Evolutionary conservation across 35 echinoderm and acorn worm genomes (phyloP).

Genomic region (Hemicentrotus pulcherrimus): DNA sequence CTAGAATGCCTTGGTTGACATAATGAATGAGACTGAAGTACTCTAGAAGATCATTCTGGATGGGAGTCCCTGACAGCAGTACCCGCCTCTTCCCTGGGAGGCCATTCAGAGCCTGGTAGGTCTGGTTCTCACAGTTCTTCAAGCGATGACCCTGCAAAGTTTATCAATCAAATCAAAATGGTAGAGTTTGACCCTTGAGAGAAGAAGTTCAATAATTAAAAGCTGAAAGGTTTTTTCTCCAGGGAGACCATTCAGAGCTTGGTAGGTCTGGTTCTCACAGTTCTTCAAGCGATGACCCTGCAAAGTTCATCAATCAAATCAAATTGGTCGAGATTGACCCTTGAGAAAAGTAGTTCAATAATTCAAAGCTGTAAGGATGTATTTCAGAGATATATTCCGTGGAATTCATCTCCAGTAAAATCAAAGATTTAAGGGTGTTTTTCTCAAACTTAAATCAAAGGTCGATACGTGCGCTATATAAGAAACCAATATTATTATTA

Average conservation of each 20-base stretch:
- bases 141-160: constrained; percentile 77
- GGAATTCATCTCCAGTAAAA: too few relatives aligned
- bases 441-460: background rate
- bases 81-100: constrained; percentile 78
- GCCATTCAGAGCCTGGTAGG: constrained; percentile 86
- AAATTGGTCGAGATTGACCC: background rate
- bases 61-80: constrained; percentile 89
- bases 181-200: background rate
- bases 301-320: background rate
- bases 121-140: constrained; percentile 99
- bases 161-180: background rate
- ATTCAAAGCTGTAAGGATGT: background rate
- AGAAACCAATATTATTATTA: too few relatives aligned
- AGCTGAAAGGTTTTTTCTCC: background rate
- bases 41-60: constrained; percentile 94
- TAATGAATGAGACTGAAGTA: constrained; percentile 96
- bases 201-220: background rate
- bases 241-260: constrained; percentile 81
- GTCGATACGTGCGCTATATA: too few relatives aligned
- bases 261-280: constrained; percentile 97
- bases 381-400: too few relatives aligned
- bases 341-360: background rate
- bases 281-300: constrained; percentile 97
- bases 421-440: too few relatives aligned
- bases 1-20: constrained; percentile 90